Evolutionary conservation across 2,113 vertebrate genomes (phyloP), one percentile per base, ranked within the genome.

Genomic region (Sula dactylatra): DNA sequence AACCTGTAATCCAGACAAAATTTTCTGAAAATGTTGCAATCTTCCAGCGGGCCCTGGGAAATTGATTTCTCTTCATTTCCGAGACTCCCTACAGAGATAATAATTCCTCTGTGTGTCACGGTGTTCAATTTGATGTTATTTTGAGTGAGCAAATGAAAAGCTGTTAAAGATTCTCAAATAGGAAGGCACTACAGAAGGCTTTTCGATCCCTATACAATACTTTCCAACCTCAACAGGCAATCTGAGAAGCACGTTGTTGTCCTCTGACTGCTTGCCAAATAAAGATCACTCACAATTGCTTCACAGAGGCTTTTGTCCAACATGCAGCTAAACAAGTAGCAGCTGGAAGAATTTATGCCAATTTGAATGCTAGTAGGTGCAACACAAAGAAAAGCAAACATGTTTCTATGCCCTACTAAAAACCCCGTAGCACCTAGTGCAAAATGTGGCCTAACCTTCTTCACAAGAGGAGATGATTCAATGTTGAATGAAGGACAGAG

Each of bases 11-110:
- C 67, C 74, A 83, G 81, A 58, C 31, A 72, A 70, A 80, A 54
- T 65, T 80, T 90, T 90, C 92, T 73, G 58, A 10, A 87, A 91
- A 55, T 90, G 78, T 92, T 95, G 93, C 92, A 96, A 70, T 91
- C 58, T 66, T 87, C 27, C 62, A 42, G 32, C 32, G 42, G 49
- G 45, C 82, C 71, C 73, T 61, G 55, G 44, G n/a, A 93, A 85
- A 88, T 34, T 27, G 70, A 91, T 93, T 90, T 79, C 3, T 73
- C 50, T 66, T 89, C 10, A 87, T 90, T 85, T 58, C 52, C 47
- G 77, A 85, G 56, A 26, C 32, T 87, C 21, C 62, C 40, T 32
- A 36, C 29, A 72, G 73, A 67, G 45, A 65, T 79, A 94, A 66
- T 55, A 61, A 88, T 62, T 66, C 66, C 70, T 65, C 7, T 56